These are phyloP conservation scores for Eupleurogrammus muticus DNA, from an alignment of 2,797 vertebrate species.

Conservation along the genomic window DNA sequence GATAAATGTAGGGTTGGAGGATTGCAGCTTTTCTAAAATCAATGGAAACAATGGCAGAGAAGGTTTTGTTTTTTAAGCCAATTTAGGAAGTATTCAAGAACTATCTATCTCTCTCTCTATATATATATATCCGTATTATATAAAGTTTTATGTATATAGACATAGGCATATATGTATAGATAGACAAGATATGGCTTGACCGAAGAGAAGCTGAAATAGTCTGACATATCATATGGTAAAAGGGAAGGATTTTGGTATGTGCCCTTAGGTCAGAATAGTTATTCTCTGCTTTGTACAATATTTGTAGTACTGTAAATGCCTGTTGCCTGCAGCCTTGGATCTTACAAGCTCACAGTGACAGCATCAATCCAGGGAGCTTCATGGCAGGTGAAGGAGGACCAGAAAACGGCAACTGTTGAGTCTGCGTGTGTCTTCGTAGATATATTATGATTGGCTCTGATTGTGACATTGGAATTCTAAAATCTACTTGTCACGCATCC, in stretches of 20 bases:
- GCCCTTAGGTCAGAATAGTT: no score
- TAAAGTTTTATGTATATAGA: no score
- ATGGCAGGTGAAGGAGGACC: not conserved
- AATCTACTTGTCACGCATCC: not conserved
- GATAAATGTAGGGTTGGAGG: no score
- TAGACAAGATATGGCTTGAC: not conserved
- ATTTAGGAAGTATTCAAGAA: no score
- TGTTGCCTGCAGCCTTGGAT: conserved; percentile 13
- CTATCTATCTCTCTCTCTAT: no score
- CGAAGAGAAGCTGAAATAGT: not conserved
- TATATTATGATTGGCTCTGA: not conserved
- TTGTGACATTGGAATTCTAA: not conserved
- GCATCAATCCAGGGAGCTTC: not conserved
- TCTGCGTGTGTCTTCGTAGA: not conserved
- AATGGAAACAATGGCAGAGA: no score
- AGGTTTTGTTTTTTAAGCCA: no score
- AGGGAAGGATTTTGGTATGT: not conserved
- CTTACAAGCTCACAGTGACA: not conserved
- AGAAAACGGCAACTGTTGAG: not conserved
- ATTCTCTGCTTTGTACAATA: not conserved
- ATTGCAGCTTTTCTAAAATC: no score
- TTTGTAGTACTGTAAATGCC: not conserved
- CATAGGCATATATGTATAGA: no score
- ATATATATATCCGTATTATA: no score
- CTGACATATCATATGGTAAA: no score